Conservation (phyloP, 2,888 invertebrate species). For the Polylopha cassiicola region DNA sequence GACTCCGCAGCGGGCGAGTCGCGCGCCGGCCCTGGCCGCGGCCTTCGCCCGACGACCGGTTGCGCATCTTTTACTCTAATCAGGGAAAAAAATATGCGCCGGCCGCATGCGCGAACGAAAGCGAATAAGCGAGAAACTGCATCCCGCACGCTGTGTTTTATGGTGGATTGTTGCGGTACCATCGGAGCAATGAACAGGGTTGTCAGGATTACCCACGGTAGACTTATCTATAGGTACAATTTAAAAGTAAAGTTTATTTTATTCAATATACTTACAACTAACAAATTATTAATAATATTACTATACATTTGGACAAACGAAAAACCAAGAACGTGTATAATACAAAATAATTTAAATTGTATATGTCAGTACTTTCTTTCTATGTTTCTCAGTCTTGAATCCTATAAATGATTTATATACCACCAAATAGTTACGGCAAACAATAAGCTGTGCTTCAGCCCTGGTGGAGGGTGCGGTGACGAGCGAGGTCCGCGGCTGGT, state of each 20-base stretch:
- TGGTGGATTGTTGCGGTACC: slow-evolving; percentile 63
- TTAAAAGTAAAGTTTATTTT: no score
- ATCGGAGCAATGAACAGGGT: slow-evolving; percentile 35
- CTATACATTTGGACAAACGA: no score
- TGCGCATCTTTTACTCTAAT: slow-evolving; percentile 74
- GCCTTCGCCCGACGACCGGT: slow-evolving; percentile 71
- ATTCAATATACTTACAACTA: no score
- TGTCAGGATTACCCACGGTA: no score
- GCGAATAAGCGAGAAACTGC: slow-evolving; percentile 62
- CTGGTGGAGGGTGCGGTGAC: slow-evolving; percentile 51
- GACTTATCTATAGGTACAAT: no score
- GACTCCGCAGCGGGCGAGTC: slow-evolving; percentile 33
- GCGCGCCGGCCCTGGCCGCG: slow-evolving; percentile 56
- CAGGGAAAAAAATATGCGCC: slow-evolving; percentile 64
- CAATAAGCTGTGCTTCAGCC: slow-evolving; percentile 32
- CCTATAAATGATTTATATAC: neutral
- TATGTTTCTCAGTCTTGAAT: no score
- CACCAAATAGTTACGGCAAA: no score
- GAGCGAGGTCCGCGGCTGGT: slow-evolving; percentile 60
- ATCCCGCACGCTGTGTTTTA: slow-evolving; percentile 60
- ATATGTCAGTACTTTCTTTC: no score
- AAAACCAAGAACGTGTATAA: no score
- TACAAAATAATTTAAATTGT: no score
- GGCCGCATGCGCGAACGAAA: slow-evolving; percentile 65
- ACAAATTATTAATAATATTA: no score